Conservation (phyloP, 2,888 invertebrate species). For the Lithosia quadra region DNA sequence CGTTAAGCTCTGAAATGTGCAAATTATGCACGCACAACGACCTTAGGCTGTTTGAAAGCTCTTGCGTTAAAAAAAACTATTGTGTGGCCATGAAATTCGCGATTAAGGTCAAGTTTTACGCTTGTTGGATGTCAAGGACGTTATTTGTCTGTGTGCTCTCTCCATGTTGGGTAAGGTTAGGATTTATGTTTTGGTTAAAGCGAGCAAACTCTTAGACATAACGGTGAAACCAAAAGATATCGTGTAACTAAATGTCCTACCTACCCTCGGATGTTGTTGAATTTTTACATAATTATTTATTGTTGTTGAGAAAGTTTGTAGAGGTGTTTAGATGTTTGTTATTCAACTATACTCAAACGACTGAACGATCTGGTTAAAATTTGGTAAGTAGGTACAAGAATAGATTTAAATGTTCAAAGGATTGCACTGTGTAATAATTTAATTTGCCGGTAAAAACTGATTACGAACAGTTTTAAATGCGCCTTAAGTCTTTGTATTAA, state of each 20-base stretch:
- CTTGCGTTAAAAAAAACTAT: slow-evolving; percentile 21
- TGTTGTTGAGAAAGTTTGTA: too few species aligned
- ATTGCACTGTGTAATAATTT: too few species aligned
- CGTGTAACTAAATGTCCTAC: not conserved
- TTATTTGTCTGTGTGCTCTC: not conserved
- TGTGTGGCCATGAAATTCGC: slow-evolving; percentile 31
- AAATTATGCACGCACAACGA: slow-evolving; percentile 43
- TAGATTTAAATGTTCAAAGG: not conserved
- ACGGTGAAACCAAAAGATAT: too few species aligned
- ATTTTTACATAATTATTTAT: too few species aligned
- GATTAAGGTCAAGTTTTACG: slow-evolving; percentile 15
- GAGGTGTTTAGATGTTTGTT: too few species aligned
- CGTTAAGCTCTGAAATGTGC: slow-evolving; percentile 39
- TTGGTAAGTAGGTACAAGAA: not conserved
- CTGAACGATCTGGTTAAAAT: not conserved
- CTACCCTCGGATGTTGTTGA: not conserved
- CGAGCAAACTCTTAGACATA: not conserved
- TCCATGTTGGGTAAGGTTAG: not conserved
- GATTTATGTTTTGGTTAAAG: not conserved
- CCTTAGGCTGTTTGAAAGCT: slow-evolving; percentile 44
- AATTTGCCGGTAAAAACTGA: too few species aligned
- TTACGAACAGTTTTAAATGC: too few species aligned
- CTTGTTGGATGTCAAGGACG: slow-evolving; percentile 14
- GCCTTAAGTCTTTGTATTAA: not conserved
- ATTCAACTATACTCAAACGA: too few species aligned